phyloP scores from a whole-genome alignment of 2,888 invertebrate genomes.

The Loripinus fragilis region DNA sequence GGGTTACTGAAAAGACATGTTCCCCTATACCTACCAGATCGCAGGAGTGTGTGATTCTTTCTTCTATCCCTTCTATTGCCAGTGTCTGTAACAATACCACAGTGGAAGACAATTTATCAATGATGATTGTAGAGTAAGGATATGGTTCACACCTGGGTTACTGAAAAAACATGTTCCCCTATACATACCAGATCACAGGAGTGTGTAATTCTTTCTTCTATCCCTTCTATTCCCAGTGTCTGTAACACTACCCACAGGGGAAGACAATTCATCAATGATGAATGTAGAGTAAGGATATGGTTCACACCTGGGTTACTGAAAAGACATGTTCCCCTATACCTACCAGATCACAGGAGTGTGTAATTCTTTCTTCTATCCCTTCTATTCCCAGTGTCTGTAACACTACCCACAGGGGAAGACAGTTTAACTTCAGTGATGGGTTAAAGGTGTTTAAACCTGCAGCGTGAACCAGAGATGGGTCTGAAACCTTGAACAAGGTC shows the following conservation, averaged over 20 bases:
- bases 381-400: conserved; percentile 87
- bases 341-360: conserved; percentile 89
- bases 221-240: conserved; percentile 87
- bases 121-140: no score
- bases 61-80: conserved; percentile 88
- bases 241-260: conserved; percentile 92
- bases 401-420: conserved; percentile 93
- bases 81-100: conserved; percentile 89
- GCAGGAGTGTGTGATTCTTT: conserved; percentile 90
- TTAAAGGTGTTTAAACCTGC: conserved; percentile 86
- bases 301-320: no score
- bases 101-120: conserved; percentile 93
- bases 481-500: conserved; percentile 82
- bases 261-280: conserved; percentile 89
- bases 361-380: conserved; percentile 88
- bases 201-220: no score
- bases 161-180: no score
- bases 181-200: conserved; percentile 88
- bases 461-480: conserved; percentile 79
- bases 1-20: no score
- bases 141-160: no score
- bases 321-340: no score
- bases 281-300: no score
- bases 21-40: conserved; percentile 86
- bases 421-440: conserved; percentile 87